These are phyloP conservation scores for Parazoanthus atlanticus DNA, from an alignment of 92 coral and sea anemone genomes.

Conservation along the genomic window DNA sequence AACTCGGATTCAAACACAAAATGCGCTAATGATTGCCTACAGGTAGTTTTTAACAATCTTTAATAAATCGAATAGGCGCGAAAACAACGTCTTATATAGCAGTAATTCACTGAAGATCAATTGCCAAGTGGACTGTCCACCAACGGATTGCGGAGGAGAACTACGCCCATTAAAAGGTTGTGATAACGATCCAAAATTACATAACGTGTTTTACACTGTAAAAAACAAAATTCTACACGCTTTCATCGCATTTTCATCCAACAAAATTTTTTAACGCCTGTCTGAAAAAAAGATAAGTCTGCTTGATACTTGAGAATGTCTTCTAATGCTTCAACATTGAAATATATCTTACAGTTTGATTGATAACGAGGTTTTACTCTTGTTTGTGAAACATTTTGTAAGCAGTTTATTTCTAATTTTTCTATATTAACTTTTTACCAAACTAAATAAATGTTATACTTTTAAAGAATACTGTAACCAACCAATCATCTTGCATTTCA, in stretches of 20 bases:
- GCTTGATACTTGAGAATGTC: not conserved
- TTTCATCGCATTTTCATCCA: not conserved
- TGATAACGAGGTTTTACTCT: not conserved
- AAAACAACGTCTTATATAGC: not conserved
- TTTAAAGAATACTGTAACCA: not conserved
- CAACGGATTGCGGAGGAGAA: not conserved
- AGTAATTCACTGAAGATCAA: not conserved
- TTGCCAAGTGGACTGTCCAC: not conserved
- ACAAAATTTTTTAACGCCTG: too few relatives aligned
- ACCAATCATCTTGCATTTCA: not conserved
- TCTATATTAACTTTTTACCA: not conserved
- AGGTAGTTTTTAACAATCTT: not conserved
- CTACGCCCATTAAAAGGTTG: not conserved
- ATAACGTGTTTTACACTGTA: too few relatives aligned
- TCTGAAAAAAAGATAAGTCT: too few relatives aligned
- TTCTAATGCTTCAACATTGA: not conserved
- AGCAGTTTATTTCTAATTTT: not conserved
- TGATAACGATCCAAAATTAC: too few relatives aligned
- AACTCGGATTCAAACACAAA: not conserved
- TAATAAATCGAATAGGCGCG: not conserved
- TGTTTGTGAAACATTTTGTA: not conserved
- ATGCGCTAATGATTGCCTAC: not conserved
- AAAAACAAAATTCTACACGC: not conserved
- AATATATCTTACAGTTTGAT: not conserved
- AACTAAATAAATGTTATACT: not conserved